A percentile compares a stretch with the other conserved stretches of the same genome.
Evolutionary conservation across 2,797 vertebrate species (phyloP).

Genomic region (Pseudopleuronectes americanus): DNA sequence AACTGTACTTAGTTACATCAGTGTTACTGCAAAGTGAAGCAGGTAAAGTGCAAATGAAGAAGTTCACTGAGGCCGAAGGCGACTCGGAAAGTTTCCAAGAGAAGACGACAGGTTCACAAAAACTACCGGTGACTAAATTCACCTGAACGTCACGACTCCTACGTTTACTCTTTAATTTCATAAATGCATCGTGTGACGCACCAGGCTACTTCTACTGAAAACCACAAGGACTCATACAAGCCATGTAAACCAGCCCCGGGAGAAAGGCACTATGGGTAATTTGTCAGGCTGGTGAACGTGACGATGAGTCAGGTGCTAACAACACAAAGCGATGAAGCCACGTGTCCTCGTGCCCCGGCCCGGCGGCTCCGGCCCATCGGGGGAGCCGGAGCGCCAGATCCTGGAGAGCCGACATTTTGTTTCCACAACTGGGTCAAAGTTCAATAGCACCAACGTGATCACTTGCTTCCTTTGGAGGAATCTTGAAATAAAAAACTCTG

Average conservation of each 20-base stretch:
- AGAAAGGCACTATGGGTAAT: not conserved
- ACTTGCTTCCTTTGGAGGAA: constrained; percentile 31
- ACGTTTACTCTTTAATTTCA: constrained; percentile 13
- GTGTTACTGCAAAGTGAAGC: constrained; percentile 43
- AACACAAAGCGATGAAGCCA: constrained; percentile 43
- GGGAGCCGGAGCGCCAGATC: constrained; percentile 13
- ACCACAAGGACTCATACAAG: constrained; percentile 32
- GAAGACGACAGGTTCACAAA: constrained; percentile 9
- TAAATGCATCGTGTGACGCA: constrained; percentile 15
- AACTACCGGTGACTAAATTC: constrained; percentile 21
- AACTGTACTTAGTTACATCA: constrained; percentile 13
- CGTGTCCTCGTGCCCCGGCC: constrained; percentile 26
- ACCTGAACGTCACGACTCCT: constrained; percentile 16
- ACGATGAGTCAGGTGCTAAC: constrained; percentile 32
- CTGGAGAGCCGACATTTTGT: constrained; percentile 32
- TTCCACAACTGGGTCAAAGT: constrained; percentile 52
- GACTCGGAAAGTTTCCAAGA: not conserved
- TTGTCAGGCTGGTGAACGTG: constrained; percentile 27
- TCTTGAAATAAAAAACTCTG: constrained; percentile 9
- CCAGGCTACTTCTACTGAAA: not conserved
- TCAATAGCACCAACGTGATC: constrained; percentile 57
- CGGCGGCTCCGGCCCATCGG: not conserved
- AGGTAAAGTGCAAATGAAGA: constrained; percentile 57
- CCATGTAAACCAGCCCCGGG: constrained; percentile 14
- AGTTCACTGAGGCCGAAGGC: constrained; percentile 10